Base-by-base conservation (phyloP, 2,113 vertebrate genomes). In the Chionomys nivalis region DNA sequence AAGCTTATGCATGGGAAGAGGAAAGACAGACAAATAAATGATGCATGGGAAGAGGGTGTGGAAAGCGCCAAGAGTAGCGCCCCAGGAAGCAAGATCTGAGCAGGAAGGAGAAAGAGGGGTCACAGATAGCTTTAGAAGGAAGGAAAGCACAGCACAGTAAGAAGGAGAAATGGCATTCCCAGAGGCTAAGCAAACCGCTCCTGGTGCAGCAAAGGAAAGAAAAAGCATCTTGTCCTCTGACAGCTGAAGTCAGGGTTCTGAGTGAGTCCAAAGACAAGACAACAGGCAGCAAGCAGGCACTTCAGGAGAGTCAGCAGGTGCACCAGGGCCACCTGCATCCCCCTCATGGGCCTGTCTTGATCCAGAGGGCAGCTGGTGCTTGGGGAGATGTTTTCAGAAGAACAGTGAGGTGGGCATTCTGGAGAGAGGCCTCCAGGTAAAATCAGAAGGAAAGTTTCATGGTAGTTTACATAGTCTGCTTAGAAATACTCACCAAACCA, bases 171-270 rank as follows among this genome's bases (percentile, higher is more conserved):
- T 1, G 14, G 42, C 65, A 76, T 86, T 49, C 23, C 24, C 68
- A 7, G 76, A 90, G 42, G 33, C 68, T 49, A 90, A 91, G 63
- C 66, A 78, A 87, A 76, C 47, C 86, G 24, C 39, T 85, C 75
- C 26, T 0, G 26, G 58, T 90, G 61, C 76, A 52, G 87, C 47
- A 39, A 39, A 90, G 9, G 13, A 61, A 81, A 16, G 8, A 98
- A 97, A 98, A 5, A 61, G 44, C 79, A 93, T 47, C 95, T 97
- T 70, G 55, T 93, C 81, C 81, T 93, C 63, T 75, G 94, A 95
- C 97, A 95, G 94, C 88, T 39, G 61, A 96, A 97, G 96, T 95
- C 72, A 79, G 94, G 94, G 81, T 78, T 89, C 76, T 39, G 93
- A 36, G 23, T 0, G 3, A 87, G 72, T 96, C 87, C 26, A 2